Percentiles rank a stretch among this genome's conserved stretches.
phyloP scores from a whole-genome alignment of 2,113 vertebrate genomes.

The Phocoena phocoena region DNA sequence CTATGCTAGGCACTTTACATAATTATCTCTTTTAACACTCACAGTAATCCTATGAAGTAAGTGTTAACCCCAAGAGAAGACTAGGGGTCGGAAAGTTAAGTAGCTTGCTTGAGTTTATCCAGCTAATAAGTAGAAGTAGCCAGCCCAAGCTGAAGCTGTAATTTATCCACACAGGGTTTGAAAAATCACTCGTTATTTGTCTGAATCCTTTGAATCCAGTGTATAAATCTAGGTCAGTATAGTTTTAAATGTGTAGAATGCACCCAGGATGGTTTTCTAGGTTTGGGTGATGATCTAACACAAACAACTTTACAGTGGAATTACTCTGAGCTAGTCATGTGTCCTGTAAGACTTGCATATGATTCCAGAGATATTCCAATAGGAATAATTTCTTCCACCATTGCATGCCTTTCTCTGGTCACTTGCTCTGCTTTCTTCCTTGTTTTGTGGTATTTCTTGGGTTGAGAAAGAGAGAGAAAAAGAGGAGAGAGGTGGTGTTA shows the following conservation, averaged over 20 bases:
- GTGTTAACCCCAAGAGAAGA: background rate
- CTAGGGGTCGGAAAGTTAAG: background rate
- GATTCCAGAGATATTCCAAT: background rate
- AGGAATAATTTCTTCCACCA: background rate
- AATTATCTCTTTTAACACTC: background rate
- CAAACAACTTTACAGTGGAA: background rate
- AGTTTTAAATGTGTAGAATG: background rate
- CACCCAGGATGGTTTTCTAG: background rate
- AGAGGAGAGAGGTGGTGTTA: background rate
- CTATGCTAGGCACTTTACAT: background rate
- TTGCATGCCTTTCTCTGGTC: background rate
- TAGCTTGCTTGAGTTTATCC: background rate
- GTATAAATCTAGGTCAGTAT: background rate
- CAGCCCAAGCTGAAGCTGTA: background rate
- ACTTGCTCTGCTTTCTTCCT: background rate
- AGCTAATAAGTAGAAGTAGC: background rate
- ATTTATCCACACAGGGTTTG: background rate
- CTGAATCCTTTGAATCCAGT: background rate
- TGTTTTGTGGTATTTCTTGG: background rate
- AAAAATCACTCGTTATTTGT: background rate
- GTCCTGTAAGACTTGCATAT: background rate
- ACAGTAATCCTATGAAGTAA: background rate
- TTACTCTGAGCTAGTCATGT: background rate
- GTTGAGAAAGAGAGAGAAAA: background rate
- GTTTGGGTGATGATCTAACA: background rate